Base-by-base conservation (phyloP, 2,888 invertebrate species). In the Chalcosyrphus nemorum region DNA sequence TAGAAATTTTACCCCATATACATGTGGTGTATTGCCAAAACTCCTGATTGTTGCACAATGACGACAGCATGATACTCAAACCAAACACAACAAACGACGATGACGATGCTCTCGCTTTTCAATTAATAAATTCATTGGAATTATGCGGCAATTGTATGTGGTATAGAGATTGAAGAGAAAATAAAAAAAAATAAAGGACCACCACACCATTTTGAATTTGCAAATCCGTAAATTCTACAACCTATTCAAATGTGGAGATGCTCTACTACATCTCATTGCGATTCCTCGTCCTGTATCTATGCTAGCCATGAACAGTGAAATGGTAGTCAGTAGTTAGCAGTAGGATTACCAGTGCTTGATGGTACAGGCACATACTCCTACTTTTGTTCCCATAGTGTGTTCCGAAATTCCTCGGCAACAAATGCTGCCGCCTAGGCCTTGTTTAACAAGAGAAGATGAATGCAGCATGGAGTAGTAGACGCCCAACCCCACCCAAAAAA, bases 61-160 rank as follows among this genome's bases (percentile, higher is more conserved):
- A 24, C 24, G 4, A 47, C 65, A 19, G 5, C 11, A 5, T 27
- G 21, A 21, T 41, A 41, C 65, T n/a, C n/a, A n/a, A n/a, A n/a
- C n/a, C n/a, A n/a, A n/a, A n/a, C n/a, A n/a, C n/a, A n/a, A n/a
- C n/a, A n/a, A 32, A 32, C 32, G 24, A 24, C 24, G 24, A 24
- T 4, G 2, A 24, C 11, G 32, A 54, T 54, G 54, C 38, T 13
- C 17, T 47, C 50, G n/a, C 57, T 57, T 61, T 72, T 59, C 72
- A 80, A 80, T 80, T 80, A 80, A 65, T 80, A 72, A 65, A 32
- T 63, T 56, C 57, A 68, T 76, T 52, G 43, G 32, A 66, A 50
- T 57, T 50, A 57, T 66, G 50, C 63, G 32, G 38, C 63, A 50
- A 50, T 65, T 78, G 54, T 35, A n/a, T n/a, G 11, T 47, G 15